Conservation (phyloP, 2,797 vertebrate genomes). For the Leptoclinus maculatus region DNA sequence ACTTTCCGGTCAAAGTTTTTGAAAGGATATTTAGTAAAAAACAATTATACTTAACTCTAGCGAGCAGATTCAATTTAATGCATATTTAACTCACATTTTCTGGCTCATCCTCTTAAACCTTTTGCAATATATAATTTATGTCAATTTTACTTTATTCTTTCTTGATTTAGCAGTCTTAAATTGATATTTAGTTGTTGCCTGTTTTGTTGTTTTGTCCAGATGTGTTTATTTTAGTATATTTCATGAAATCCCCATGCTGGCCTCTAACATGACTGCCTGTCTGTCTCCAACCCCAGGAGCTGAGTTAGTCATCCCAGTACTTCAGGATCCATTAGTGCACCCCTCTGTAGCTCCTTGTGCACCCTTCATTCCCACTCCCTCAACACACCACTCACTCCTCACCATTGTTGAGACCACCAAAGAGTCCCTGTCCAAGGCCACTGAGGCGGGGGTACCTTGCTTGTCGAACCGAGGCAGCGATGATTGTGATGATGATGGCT, state of each 20-base stretch:
- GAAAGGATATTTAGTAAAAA: neutral
- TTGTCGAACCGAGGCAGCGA: slow-evolving; percentile 99
- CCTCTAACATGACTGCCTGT: slow-evolving; percentile 77
- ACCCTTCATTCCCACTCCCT: slow-evolving; percentile 96
- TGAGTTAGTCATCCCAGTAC: slow-evolving; percentile 98
- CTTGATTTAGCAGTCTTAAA: slow-evolving; percentile 27
- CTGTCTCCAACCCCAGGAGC: slow-evolving; percentile 92
- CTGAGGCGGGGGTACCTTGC: slow-evolving; percentile 99
- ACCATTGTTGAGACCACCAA: slow-evolving; percentile 99
- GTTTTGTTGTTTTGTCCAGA: neutral
- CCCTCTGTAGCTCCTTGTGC: slow-evolving; percentile 96
- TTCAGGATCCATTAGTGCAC: slow-evolving; percentile 98
- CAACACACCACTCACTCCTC: slow-evolving; percentile 97
- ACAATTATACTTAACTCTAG: neutral
- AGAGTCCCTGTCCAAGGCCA: slow-evolving; percentile 99
- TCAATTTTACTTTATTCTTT: slow-evolving; percentile 1
- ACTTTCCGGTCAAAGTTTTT: neutral
- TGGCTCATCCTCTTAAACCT: slow-evolving; percentile 58
- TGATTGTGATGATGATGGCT: slow-evolving; percentile 99
- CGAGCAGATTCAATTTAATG: neutral
- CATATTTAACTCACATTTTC: neutral
- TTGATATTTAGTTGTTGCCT: slow-evolving; percentile 19
- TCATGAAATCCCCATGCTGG: neutral
- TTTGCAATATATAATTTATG: slow-evolving; percentile 9
- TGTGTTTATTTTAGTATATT: neutral